Base-by-base conservation (phyloP, 2,113 vertebrate genomes). In the Lanius ludovicianus region DNA sequence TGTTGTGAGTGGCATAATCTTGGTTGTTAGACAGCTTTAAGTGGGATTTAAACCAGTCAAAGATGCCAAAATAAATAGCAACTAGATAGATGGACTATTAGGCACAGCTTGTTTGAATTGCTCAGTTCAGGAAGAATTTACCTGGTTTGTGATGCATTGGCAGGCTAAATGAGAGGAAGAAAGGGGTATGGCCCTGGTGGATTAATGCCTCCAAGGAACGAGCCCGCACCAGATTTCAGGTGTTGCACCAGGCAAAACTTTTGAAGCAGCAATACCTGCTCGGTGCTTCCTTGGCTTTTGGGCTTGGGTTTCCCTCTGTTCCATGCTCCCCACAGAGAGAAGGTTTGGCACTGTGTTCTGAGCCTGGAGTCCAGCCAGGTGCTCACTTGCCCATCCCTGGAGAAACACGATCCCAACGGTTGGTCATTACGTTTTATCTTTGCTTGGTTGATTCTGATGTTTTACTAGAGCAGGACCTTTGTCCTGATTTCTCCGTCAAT, bases 11-110 rank as follows among this genome's bases (percentile, higher is more conserved):
- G 76, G 65, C 21, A 23, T 95, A 90, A 93, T 94, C 77, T 84
- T 78, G 44, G 79, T 90, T 88, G 77, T 89, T 87, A 89, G 49
- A 65, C 64, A 81, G 92, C 53, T 94, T 73, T 89, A 92, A 93
- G 88, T 69, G 33, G 73, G 86, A 92, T 92, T 97, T 86, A 73
- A 90, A 94, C 37, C 21, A 60, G 60, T 39, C 69, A 86, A 94
- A 92, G 73, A 84, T 92, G 94, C 90, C 88, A 92, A 95, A 96
- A 90, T 64, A 96, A 94, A 95, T 24, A 90, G 49, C 80, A 57
- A 46, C 27, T 44, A 92, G 88, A 31, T 90, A 62, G 79, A 80
- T 57, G 73, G 73, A 30, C 73, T 96, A 53, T 92, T 93, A 96
- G 83, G 80, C 60, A 77, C 37, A 74, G 67, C 64, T 92, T 16